phyloP scores from a whole-genome alignment of 1,140 invertebrate species.

The Ceratina calcarata region DNA sequence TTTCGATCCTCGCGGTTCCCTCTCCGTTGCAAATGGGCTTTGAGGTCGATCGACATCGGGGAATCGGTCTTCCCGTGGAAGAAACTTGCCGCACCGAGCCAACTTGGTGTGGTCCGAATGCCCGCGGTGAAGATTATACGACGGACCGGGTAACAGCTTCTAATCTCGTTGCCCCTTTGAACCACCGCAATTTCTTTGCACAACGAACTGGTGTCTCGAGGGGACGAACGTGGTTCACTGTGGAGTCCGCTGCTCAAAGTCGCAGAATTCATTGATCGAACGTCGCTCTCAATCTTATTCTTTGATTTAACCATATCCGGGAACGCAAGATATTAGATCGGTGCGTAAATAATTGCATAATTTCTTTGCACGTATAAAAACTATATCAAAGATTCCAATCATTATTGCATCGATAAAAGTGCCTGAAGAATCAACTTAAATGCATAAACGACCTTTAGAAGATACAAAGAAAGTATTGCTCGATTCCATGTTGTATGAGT shows the following conservation, averaged over 20 bases:
- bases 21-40: conserved; percentile 47
- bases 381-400: too few relatives aligned
- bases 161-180: conserved; percentile 22
- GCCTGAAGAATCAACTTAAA: too few relatives aligned
- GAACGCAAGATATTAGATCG: too few relatives aligned
- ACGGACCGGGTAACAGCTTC: conserved; percentile 3
- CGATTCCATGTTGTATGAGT: too few relatives aligned
- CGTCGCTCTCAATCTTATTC: neutral
- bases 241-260: neutral
- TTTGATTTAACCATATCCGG: too few relatives aligned
- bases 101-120: neutral
- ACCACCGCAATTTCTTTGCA: conserved; percentile 6
- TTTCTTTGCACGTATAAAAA: too few relatives aligned
- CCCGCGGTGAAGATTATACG: conserved; percentile 29
- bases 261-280: neutral
- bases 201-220: too few relatives aligned
- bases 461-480: too few relatives aligned
- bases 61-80: neutral
- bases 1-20: conserved; percentile 35
- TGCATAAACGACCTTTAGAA: too few relatives aligned
- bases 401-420: too few relatives aligned
- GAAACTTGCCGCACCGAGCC: neutral
- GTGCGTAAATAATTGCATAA: too few relatives aligned
- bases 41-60: conserved; percentile 19
- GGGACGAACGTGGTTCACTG: neutral